Percentiles rank a stretch among this genome's conserved stretches.
phyloP scores from a whole-genome alignment of 2,888 invertebrate genomes.

The Eilema sororculum region DNA sequence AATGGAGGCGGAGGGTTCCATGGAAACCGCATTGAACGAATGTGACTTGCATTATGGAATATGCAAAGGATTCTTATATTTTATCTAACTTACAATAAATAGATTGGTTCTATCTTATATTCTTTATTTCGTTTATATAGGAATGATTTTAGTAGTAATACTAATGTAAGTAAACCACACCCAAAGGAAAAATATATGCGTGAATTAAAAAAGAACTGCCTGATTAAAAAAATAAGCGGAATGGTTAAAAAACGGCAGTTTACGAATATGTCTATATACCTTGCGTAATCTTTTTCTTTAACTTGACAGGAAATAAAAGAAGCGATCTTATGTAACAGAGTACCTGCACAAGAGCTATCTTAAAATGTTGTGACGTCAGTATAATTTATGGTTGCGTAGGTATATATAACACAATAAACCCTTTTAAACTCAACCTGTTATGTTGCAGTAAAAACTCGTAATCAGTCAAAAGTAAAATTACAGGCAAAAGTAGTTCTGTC shows the following conservation, averaged over 20 bases:
- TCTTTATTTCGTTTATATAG: too few relatives aligned
- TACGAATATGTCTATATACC: background rate
- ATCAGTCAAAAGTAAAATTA: background rate
- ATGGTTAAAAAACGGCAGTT: background rate
- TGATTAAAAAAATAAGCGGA: background rate
- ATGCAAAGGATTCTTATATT: too few relatives aligned
- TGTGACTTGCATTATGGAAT: too few relatives aligned
- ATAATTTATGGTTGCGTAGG: background rate
- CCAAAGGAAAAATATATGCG: background rate
- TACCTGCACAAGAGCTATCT: background rate
- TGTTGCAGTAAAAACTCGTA: background rate
- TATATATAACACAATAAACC: background rate
- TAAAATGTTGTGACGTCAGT: background rate
- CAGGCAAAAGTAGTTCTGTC: background rate
- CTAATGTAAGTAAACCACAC: background rate
- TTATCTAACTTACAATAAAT: too few relatives aligned
- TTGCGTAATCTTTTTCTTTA: background rate
- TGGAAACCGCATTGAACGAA: background rate
- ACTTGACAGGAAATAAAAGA: background rate
- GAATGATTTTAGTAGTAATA: background rate
- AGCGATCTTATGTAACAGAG: background rate
- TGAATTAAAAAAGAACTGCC: background rate
- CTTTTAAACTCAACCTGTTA: background rate
- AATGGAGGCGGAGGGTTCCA: background rate
- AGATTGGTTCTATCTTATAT: too few relatives aligned